A percentile compares a stretch with the other conserved stretches of the same genome.
Conservation (phyloP, 2,888 invertebrate species). For the Sarcophaga subvicina region DNA sequence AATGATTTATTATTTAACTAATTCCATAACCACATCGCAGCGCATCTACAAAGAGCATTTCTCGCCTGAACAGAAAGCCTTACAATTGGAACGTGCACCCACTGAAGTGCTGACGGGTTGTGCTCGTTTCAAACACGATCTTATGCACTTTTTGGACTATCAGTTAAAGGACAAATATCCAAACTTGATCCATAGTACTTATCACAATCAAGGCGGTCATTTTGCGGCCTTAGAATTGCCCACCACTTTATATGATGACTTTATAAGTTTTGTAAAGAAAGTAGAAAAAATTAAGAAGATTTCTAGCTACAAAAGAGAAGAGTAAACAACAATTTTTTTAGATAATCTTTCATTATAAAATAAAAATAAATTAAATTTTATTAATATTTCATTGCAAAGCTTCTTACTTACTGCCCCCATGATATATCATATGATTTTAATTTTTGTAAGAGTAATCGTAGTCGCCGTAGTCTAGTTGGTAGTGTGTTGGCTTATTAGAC, state of each 20-base stretch:
- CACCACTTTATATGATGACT: conserved; percentile 86
- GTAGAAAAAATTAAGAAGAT: conserved; percentile 71
- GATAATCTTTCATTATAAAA: too few relatives aligned
- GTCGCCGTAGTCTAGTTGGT: too few relatives aligned
- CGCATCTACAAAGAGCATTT: conserved; percentile 87
- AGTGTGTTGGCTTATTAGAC: too few relatives aligned
- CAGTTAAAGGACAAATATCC: conserved; percentile 84
- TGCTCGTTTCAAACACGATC: conserved; percentile 88
- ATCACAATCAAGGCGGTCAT: conserved; percentile 89
- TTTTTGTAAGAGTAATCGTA: too few relatives aligned
- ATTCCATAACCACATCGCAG: conserved; percentile 87
- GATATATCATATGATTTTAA: too few relatives aligned
- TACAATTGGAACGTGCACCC: conserved; percentile 83
- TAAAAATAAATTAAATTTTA: too few relatives aligned
- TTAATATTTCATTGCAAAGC: too few relatives aligned
- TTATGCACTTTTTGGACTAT: conserved; percentile 84
- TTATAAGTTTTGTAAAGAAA: conserved; percentile 85
- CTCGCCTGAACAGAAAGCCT: conserved; percentile 70
- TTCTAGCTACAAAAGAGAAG: conserved; percentile 47
- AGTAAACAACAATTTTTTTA: not conserved
- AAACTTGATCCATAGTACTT: conserved; percentile 87
- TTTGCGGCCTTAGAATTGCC: conserved; percentile 93
- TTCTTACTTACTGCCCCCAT: too few relatives aligned
- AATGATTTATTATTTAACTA: conserved; percentile 91
- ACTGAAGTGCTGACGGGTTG: conserved; percentile 88